Base-by-base conservation (phyloP, 2,888 invertebrate species). In the Cephus pygmeus region DNA sequence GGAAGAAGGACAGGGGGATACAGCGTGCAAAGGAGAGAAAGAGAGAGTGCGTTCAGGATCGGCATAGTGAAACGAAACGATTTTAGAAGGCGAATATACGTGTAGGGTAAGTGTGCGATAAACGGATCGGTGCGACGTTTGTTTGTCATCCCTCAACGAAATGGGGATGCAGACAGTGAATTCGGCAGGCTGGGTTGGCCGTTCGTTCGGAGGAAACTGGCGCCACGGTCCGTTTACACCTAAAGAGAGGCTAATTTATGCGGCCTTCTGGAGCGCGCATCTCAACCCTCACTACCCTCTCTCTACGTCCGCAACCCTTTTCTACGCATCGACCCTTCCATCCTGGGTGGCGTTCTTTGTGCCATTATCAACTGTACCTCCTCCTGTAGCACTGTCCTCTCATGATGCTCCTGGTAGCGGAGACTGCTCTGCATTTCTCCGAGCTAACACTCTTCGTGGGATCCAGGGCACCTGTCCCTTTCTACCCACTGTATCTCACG, bases 241-340 rank as follows among this genome's bases (percentile, higher is more conserved):
- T 87, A 85, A 88, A 86, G 86, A 86, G 85, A 86, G 87, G 84
- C 86, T 88, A 89, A 89, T 90, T 88, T 89, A 89, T 87, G 85
- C 87, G 83, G 85, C 87, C 89, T 89, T 90, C 87, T 88, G 89
- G 88, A 80, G 80, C 79, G 79, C 80, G 69, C 81, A 79, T 76
- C 80, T 81, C 82, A 31, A 74, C 84, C 80, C 86, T 82, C 78
- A 79, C 83, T 82, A 80, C 83, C 82, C 83, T 85, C 56, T 56
- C 56, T 56, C 23, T 56, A 9, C 23, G 2, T 2, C 9, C 75
- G 73, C 75, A 34, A 75, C 69, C 75, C 35, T 36, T 74, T 33
- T 69, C 34, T 36, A 68, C 35, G 68, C 34, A 34, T 75, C 69
- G n/a, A 34, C 73, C 77, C 73, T 77, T 69, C 36, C 75, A 34